A percentile compares a stretch with the other conserved stretches of the same genome.
phyloP scores from a whole-genome alignment of 2,113 vertebrate species.

The Notechis scutatus region DNA sequence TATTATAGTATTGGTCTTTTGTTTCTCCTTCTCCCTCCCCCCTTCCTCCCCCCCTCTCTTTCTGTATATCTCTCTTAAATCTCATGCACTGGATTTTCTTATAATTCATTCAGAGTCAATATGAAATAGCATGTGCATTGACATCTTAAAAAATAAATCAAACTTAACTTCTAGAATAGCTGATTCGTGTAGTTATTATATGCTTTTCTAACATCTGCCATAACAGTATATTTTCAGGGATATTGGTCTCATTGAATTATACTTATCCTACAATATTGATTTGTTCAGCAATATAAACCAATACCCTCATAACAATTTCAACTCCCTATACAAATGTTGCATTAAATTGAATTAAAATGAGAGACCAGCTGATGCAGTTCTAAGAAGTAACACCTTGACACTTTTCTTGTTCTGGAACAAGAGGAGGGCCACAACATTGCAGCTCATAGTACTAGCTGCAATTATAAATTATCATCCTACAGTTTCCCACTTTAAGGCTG shows the following conservation, averaged over 20 bases:
- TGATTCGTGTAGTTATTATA: neutral
- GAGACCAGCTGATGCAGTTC: neutral
- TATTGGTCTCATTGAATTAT: neutral
- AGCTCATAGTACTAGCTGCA: conserved; percentile 20
- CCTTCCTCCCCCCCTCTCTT: no score
- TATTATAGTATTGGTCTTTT: neutral
- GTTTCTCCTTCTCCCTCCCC: neutral
- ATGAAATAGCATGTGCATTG: neutral
- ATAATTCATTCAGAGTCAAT: neutral
- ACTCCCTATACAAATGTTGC: neutral
- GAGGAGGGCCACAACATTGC: neutral
- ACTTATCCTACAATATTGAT: neutral
- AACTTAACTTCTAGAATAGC: neutral
- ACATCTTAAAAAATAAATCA: neutral
- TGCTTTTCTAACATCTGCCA: neutral
- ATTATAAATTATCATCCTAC: conserved; percentile 43
- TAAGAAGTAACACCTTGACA: conserved; percentile 9
- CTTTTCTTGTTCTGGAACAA: neutral
- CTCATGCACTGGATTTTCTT: neutral
- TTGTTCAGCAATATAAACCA: neutral
- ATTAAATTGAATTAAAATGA: neutral
- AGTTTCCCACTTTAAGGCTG: conserved; percentile 43
- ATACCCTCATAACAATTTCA: neutral
- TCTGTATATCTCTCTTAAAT: neutral
- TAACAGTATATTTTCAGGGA: neutral